phyloP scores from a whole-genome alignment of 2,888 invertebrate genomes.

The Alviniconcha strummeri region DNA sequence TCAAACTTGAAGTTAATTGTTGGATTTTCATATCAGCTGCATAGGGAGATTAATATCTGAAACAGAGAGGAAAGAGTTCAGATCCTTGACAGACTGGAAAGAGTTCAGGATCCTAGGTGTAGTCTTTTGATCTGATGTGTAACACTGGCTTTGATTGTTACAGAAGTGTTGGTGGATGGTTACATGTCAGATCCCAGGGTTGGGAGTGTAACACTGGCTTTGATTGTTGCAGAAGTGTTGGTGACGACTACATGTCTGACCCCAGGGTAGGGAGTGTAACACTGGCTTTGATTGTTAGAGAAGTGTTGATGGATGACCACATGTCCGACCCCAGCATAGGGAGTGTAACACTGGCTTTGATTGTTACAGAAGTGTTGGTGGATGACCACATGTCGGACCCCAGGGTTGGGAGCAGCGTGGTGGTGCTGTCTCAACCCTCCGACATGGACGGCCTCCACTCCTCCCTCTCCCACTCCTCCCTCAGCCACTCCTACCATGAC shows the following conservation, averaged over 20 bases:
- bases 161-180: slow-evolving; percentile 37
- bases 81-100: too few relatives aligned
- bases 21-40: too few relatives aligned
- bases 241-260: slow-evolving; percentile 33
- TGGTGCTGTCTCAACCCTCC: slow-evolving; percentile 55
- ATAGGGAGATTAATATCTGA: too few relatives aligned
- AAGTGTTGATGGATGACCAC: slow-evolving; percentile 35
- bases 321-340: slow-evolving; percentile 31
- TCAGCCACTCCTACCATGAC: slow-evolving; percentile 37
- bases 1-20: too few relatives aligned
- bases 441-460: slow-evolving; percentile 45
- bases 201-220: not conserved
- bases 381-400: slow-evolving; percentile 33
- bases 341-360: not conserved
- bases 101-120: too few relatives aligned
- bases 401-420: slow-evolving; percentile 44
- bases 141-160: not conserved
- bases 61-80: too few relatives aligned
- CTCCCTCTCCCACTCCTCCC: slow-evolving; percentile 43
- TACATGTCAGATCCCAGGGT: slow-evolving; percentile 30
- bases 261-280: slow-evolving; percentile 27
- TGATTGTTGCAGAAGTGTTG: slow-evolving; percentile 29
- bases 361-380: slow-evolving; percentile 32
- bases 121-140: too few relatives aligned
- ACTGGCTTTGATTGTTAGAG: not conserved